Conservation (phyloP, 2,113 vertebrate species). For the Xiphophorus couchianus region DNA sequence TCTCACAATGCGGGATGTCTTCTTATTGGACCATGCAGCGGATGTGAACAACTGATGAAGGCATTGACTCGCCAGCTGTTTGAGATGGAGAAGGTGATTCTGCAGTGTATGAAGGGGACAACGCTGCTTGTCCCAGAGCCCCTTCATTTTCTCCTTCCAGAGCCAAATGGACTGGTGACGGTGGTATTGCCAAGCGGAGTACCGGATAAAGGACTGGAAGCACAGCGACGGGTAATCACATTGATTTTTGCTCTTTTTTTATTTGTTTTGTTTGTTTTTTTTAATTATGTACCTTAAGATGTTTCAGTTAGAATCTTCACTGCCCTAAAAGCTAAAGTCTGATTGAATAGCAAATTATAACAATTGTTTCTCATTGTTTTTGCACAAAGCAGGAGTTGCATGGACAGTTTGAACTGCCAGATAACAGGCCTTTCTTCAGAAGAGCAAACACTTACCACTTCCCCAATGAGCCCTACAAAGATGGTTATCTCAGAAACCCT, state of each 20-base stretch:
- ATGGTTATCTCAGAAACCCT: constrained; percentile 91
- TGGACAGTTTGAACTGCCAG: constrained; percentile 81
- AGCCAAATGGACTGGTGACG: constrained; percentile 82
- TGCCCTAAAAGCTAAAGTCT: not conserved
- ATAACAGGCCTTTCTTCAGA: constrained; percentile 89
- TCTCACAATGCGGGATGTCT: not conserved
- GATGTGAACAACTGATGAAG: constrained; percentile 82
- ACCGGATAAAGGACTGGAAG: constrained; percentile 85
- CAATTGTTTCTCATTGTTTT: not conserved
- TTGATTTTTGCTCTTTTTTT: not conserved
- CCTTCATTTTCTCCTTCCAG: constrained; percentile 91
- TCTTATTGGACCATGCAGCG: constrained; percentile 72
- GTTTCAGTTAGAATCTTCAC: not conserved
- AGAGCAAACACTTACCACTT: constrained; percentile 91
- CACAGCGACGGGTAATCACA: constrained; percentile 81
- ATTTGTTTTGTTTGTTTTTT: too few species aligned
- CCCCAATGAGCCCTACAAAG: constrained; percentile 88
- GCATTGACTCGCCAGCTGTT: constrained; percentile 85
- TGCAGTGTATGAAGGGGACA: constrained; percentile 86
- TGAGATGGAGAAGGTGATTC: constrained; percentile 90
- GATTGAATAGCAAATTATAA: not conserved
- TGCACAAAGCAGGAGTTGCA: constrained; percentile 85
- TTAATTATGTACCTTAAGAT: not conserved
- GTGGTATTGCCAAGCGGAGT: constrained; percentile 88
- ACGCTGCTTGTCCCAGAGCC: constrained; percentile 88